phyloP scores from a whole-genome alignment of 2,113 vertebrate genomes.

The Vulpes ferrilata region DNA sequence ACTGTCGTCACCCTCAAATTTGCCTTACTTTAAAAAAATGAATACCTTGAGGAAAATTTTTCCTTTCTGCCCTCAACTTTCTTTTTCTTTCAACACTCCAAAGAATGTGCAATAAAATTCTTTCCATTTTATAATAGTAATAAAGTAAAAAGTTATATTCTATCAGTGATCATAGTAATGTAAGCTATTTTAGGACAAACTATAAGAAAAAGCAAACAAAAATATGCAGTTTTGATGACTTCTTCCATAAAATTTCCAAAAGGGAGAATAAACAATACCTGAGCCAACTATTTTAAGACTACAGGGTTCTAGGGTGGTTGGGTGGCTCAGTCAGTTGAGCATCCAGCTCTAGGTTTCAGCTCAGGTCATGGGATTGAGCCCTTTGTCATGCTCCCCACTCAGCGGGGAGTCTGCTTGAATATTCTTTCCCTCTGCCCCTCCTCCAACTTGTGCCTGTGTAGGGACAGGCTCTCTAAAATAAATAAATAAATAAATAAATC shows the following conservation, averaged over 20 bases:
- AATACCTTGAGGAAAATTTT: background rate
- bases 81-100: background rate
- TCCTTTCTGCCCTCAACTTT: background rate
- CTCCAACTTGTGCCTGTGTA: background rate
- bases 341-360: background rate
- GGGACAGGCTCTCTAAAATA: background rate
- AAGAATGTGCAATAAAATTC: constrained; percentile 15
- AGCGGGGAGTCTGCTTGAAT: background rate
- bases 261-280: constrained; percentile 31
- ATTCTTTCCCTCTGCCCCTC: background rate
- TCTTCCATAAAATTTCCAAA: constrained; percentile 60
- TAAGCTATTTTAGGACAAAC: background rate
- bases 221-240: background rate
- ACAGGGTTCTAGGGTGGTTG: background rate
- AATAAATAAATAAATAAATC: background rate
- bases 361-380: background rate
- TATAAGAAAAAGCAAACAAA: constrained; percentile 14
- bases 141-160: constrained; percentile 58
- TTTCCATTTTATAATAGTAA: constrained; percentile 26
- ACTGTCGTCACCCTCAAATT: background rate
- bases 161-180: constrained; percentile 30
- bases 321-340: background rate
- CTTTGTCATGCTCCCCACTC: background rate
- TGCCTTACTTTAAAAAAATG: background rate
- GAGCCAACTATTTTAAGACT: constrained; percentile 47